These are phyloP conservation scores for Musca vetustissima DNA, from an alignment of 1,140 invertebrate genomes.

Conservation along the genomic window DNA sequence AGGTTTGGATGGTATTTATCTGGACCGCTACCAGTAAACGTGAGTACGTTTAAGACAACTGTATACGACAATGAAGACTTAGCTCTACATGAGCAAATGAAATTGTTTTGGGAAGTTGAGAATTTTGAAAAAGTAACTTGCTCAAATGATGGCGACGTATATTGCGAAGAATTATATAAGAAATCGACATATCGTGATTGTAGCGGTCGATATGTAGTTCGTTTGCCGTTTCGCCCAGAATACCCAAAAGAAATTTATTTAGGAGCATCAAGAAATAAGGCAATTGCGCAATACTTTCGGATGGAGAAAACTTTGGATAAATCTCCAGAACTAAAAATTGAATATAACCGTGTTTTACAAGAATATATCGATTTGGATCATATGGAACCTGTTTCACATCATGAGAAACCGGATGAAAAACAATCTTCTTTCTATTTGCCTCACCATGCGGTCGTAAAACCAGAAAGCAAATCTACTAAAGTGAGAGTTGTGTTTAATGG, in stretches of 20 bases:
- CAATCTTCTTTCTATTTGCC: neutral
- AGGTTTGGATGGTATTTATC: neutral
- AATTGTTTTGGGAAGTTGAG: slow-evolving; percentile 13
- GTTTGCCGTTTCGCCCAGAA: neutral
- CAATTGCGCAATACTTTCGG: neutral
- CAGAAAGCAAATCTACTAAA: slow-evolving; percentile 10
- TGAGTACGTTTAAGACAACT: neutral
- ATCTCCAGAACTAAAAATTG: neutral
- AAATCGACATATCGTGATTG: neutral
- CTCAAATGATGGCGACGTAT: neutral
- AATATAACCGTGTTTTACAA: slow-evolving; percentile 14
- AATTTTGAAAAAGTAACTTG: neutral
- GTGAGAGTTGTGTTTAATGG: slow-evolving; percentile 16
- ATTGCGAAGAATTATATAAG: slow-evolving; percentile 1
- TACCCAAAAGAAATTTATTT: neutral
- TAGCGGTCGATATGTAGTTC: slow-evolving; percentile 3
- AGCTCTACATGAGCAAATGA: neutral
- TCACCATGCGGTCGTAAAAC: neutral
- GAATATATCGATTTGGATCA: slow-evolving; percentile 15
- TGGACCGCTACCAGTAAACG: neutral
- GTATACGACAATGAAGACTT: neutral
- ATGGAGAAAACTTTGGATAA: neutral
- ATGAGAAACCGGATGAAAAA: neutral
- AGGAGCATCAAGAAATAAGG: neutral
- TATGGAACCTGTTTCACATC: neutral